Evolutionary conservation across 1,140 invertebrate species (phyloP), one percentile per base, ranked within the genome.

Genomic region (Acromyrmex charruanus): DNA sequence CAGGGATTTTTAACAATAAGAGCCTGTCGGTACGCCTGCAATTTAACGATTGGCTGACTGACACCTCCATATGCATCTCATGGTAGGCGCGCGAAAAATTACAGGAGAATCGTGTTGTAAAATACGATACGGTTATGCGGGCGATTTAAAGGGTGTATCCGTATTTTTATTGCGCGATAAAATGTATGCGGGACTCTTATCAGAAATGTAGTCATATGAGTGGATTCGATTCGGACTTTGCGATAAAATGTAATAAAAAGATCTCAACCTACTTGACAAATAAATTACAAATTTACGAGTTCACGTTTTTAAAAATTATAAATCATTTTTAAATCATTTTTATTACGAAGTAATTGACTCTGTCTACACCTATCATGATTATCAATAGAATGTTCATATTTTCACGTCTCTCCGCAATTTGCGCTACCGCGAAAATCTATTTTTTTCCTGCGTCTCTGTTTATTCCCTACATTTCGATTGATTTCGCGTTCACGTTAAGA

Each of bases 1-100:
- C 66, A 84, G 55, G 63, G 49, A 87, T 87, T 87, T 87, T 87
- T 87, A 82, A 87, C 85, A 87, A 87, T 82, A 82, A 86, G 77
- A 6, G 85, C 44, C n/a, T 39, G 63, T 71, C 58, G 63, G 28
- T 55, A 31, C 44, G 77, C 9, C 44, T 66, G 77, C 85, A 53
- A 72, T 87, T 87, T 84, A 61, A 87, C 55, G 85, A 87, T 87
- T 84, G 44, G 66, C 31, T 2, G 77, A 71, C 77, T 39, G 66
- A 69, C 77, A 69, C 18, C 61, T 49, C 55, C 44, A 31, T 39
- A n/a, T 66, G 9, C 72, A 31, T 85, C 18, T 77, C 82, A 35
- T 16, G 39, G 18, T 12, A n/a, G n/a, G 10, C n/a, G 6, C 21
- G 55, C 44, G 49, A 61, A 49, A 74, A 31, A 74, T 74, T n/a